Evolutionary conservation across 2,113 vertebrate genomes (phyloP).

Genomic region (Corythornis cristatus): DNA sequence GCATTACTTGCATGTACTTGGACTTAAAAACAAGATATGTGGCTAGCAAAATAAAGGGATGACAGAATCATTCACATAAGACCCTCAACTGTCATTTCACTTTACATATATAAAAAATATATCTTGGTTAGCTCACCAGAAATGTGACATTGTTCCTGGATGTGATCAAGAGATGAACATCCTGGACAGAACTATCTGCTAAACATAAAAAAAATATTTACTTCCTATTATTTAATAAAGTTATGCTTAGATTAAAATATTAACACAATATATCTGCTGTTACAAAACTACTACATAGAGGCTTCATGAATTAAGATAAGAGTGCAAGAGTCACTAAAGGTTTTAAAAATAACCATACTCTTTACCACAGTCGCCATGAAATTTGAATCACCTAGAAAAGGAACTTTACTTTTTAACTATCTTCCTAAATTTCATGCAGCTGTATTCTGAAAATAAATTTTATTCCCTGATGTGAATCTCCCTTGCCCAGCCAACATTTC

Average conservation of each 20-base stretch:
- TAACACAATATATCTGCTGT: not conserved
- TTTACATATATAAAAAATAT: not conserved
- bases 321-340: not conserved
- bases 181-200: not conserved
- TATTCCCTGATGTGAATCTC: constrained; percentile 9
- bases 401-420: not conserved
- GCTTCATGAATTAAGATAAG: not conserved
- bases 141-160: not conserved
- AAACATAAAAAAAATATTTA: not conserved
- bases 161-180: not conserved
- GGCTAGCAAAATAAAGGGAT: not conserved
- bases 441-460: not conserved
- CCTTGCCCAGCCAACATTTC: not conserved
- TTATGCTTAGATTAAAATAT: not conserved
- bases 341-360: not conserved
- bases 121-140: not conserved
- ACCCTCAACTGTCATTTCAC: not conserved
- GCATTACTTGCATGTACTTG: not conserved
- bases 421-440: not conserved
- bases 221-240: not conserved
- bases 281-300: not conserved
- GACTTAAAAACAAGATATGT: not conserved
- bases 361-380: not conserved
- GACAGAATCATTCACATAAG: not conserved
- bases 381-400: not conserved